Base-by-base conservation (phyloP, 2,797 vertebrate genomes). In the Ctenopoma multispine region DNA sequence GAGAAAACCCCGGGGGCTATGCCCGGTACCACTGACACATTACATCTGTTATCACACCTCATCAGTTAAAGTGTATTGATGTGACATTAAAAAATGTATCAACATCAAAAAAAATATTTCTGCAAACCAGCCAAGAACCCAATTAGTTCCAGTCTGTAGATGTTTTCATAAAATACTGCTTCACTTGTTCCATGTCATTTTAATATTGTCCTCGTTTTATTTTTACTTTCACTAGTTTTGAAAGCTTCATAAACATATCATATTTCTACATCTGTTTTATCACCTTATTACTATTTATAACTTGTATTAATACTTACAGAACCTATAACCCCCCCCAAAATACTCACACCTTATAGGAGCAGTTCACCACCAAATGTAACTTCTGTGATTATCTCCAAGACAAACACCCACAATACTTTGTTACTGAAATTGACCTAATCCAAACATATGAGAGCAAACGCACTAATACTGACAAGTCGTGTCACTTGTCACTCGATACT, bases 401-500 rank as follows among this genome's bases (percentile, higher is more conserved):
- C n/a, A 24, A 7, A 5, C 24, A 31, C 27, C 36, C 36, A 20
- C 11, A 31, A 31, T 8, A 43, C 9, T 3, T 12, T 15, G 29
- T 41, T 41, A 15, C 4, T 41, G 40, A 14, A 15, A 11, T 3
- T 10, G 1, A 36, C 36, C 36, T 13, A 11, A 38, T 38, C 36
- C 12, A 11, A 38, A 14, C 40, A 41, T 41, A 15, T 41, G 40
- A 68, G 8, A 29, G 29, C 43, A 13, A 2, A 44, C 2, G 0
- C 4, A 10, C 50, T 41, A 24, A 40, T 53, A 20, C 7, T 36
- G 54, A 63, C 43, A 62, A 31, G 60, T 43, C 51, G 58, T 53
- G 69, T 36, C 60, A 6, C n/a, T 43, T 50, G 64, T 36, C 63
- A 6, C 21, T 43, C 11, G 36, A 36, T 36, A 12, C 11, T 0